Percentiles rank a stretch among this genome's conserved stretches.
Conservation (phyloP, 2,797 vertebrate genomes). For the Varecia variegata region DNA sequence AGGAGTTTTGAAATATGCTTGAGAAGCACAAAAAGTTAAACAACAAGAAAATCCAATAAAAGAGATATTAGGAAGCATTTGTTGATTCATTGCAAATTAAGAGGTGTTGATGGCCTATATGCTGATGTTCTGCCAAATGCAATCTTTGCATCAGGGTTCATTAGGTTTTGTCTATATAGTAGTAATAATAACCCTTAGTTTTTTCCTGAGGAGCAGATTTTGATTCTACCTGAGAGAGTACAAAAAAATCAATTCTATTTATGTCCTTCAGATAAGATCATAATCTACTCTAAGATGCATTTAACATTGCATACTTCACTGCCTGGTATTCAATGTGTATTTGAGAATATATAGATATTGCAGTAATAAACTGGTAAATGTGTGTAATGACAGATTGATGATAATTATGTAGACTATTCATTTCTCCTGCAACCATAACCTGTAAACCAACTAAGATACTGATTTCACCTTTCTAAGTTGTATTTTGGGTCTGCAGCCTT, state of each 20-base stretch:
- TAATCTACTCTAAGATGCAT: not conserved
- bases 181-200: not conserved
- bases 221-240: not conserved
- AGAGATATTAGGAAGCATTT: not conserved
- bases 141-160: not conserved
- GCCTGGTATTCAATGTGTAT: not conserved
- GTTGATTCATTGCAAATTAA: slow-evolving; percentile 29
- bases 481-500: not conserved
- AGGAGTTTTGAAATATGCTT: not conserved
- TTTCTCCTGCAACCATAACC: not conserved
- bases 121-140: not conserved
- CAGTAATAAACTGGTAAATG: not conserved
- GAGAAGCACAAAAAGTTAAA: not conserved
- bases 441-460: not conserved
- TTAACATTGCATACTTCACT: not conserved
- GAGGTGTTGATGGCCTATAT: not conserved
- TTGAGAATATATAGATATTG: not conserved
- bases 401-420: rapidly evolving
- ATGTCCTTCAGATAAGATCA: not conserved
- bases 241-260: not conserved
- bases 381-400: not conserved
- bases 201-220: not conserved
- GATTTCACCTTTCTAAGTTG: not conserved
- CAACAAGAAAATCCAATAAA: not conserved
- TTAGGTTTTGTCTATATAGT: not conserved